A percentile compares a stretch with the other conserved stretches of the same genome.
These are phyloP conservation scores for Melikaiella ostensackeni DNA, from an alignment of 2,888 invertebrate genomes.

Conservation along the genomic window DNA sequence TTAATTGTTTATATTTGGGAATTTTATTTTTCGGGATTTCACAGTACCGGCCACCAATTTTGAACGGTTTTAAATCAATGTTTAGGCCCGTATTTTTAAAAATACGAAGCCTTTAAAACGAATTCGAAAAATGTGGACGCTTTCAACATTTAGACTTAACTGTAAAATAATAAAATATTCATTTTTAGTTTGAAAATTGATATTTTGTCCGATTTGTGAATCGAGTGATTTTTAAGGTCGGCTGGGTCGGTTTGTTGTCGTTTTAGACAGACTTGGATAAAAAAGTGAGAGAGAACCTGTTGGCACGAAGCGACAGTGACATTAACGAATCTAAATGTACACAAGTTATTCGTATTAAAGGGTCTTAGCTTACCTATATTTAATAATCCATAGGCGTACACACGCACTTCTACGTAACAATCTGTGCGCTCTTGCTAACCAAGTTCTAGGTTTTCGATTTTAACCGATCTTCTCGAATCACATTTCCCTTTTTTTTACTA, in stretches of 20 bases:
- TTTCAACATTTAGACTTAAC: background rate
- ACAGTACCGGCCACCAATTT: background rate
- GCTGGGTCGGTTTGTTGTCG: conserved; percentile 44
- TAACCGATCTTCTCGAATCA: conserved; percentile 26
- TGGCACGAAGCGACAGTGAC: conserved; percentile 60
- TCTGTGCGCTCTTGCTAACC: conserved; percentile 56
- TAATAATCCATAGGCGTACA: conserved; percentile 60
- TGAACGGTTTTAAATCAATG: background rate
- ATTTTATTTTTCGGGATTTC: too few relatives aligned
- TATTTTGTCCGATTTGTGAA: background rate
- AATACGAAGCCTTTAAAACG: background rate
- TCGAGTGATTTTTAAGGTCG: conserved; percentile 20
- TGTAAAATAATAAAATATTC: background rate
- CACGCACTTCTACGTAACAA: conserved; percentile 58
- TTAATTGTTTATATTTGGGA: too few relatives aligned
- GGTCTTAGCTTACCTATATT: conserved; percentile 58
- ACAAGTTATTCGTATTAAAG: conserved; percentile 58
- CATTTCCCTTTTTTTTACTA: background rate
- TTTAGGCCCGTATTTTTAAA: background rate
- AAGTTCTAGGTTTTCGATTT: conserved; percentile 49
- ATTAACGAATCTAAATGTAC: conserved; percentile 60
- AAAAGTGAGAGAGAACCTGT: conserved; percentile 49
- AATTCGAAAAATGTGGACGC: background rate
- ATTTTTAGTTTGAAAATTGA: background rate
- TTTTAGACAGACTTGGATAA: conserved; percentile 50